These are phyloP conservation scores for Junco hyemalis DNA, from an alignment of 2,113 vertebrate species.

Conservation along the genomic window DNA sequence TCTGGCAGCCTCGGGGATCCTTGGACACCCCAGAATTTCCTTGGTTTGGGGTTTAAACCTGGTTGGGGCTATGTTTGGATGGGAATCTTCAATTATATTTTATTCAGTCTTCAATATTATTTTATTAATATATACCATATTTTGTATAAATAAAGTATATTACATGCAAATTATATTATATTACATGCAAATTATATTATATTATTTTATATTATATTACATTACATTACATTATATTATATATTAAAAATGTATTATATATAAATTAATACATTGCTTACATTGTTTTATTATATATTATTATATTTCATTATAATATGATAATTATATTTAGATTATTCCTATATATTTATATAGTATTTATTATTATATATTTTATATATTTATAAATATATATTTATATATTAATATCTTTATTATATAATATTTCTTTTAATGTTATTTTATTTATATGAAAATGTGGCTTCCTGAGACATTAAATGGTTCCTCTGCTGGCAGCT, in stretches of 20 bases:
- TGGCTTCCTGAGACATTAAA: neutral
- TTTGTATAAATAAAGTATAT: no score
- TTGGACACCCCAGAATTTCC: neutral
- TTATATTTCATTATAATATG: no score
- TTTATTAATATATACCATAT: neutral
- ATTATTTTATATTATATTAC: no score
- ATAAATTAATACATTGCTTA: no score
- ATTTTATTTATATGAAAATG: neutral
- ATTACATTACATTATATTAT: no score
- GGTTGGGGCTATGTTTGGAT: neutral
- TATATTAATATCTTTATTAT: neutral
- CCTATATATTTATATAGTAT: no score
- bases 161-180: no score
- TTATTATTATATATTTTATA: neutral
- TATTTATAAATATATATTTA: no score
- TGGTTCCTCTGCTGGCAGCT: neutral
- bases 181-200: no score
- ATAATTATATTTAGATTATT: no score
- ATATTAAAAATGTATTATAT: no score
- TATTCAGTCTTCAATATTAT: neutral
- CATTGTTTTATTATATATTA: no score
- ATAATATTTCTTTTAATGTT: neutral
- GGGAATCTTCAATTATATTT: neutral
- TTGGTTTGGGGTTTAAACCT: neutral
- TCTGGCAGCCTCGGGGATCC: neutral